phyloP scores from a whole-genome alignment of 2,797 vertebrate genomes.

The Apogon hyalosoma region DNA sequence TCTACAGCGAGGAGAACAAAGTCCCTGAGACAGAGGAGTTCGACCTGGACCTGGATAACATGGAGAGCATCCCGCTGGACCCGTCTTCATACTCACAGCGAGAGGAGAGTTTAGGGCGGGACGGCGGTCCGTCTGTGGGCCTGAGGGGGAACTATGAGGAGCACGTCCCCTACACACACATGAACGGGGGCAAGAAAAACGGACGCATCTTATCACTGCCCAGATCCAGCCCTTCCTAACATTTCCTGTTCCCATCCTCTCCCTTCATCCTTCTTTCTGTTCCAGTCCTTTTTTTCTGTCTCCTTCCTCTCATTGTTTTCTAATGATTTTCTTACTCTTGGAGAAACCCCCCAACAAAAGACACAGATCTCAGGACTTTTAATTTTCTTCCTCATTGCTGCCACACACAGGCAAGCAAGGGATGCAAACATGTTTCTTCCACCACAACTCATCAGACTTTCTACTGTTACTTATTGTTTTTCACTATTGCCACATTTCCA shows the following conservation, averaged over 20 bases:
- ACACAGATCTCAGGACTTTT: constrained; percentile 92
- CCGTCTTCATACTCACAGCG: constrained; percentile 91
- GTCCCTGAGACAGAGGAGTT: constrained; percentile 92
- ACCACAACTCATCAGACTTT: constrained; percentile 71
- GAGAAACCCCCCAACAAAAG: constrained; percentile 78
- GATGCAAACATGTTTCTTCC: constrained; percentile 78
- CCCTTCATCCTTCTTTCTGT: constrained; percentile 46
- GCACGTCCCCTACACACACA: constrained; percentile 95
- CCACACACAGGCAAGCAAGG: constrained; percentile 79
- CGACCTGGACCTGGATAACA: constrained; percentile 98
- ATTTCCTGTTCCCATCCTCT: constrained; percentile 51
- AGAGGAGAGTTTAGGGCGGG: constrained; percentile 88
- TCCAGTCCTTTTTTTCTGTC: constrained; percentile 62
- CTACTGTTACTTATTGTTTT: constrained; percentile 63
- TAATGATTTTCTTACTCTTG: constrained; percentile 75
- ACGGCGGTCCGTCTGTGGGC: constrained; percentile 88
- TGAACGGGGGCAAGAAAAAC: constrained; percentile 99
- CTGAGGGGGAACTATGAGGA: constrained; percentile 94
- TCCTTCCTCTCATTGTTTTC: constrained; percentile 62
- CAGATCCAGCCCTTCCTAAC: constrained; percentile 95
- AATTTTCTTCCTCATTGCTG: constrained; percentile 80
- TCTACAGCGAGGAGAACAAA: constrained; percentile 98
- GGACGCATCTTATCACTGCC: constrained; percentile 94
- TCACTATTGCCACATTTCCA: constrained; percentile 81
- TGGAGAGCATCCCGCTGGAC: constrained; percentile 98